phyloP scores from a whole-genome alignment of 2,888 invertebrate genomes.

The Ochropleura plecta region DNA sequence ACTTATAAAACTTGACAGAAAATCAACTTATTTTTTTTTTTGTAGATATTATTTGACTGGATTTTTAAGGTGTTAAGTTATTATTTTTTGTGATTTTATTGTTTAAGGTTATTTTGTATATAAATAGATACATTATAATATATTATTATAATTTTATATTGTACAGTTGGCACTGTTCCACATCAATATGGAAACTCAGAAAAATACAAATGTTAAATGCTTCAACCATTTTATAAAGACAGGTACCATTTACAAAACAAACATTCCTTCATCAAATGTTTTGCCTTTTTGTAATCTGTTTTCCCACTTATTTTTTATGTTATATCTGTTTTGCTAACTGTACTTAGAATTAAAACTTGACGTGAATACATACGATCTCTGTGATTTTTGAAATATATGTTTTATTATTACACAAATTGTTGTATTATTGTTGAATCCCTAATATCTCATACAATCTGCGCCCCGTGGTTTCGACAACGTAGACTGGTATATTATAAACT shows the following conservation, averaged over 20 bases:
- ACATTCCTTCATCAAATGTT: not conserved
- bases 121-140: slow-evolving; percentile 25
- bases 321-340: slow-evolving; percentile 43
- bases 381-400: slow-evolving; percentile 83
- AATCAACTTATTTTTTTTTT: slow-evolving; percentile 32
- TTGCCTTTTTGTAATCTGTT: not conserved
- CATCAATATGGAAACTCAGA: not conserved
- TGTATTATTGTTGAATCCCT: slow-evolving; percentile 26
- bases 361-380: slow-evolving; percentile 72
- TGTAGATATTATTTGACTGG: slow-evolving; percentile 50
- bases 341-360: slow-evolving; percentile 62
- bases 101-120: slow-evolving; percentile 55
- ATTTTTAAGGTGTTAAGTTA: slow-evolving; percentile 34
- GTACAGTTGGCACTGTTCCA: slow-evolving; percentile 44
- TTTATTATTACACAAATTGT: slow-evolving; percentile 74
- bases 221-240: not conserved
- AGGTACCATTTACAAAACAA: not conserved
- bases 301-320: not conserved
- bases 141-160: slow-evolving; percentile 19
- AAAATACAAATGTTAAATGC: not conserved
- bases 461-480: too few relatives aligned
- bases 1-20: slow-evolving; percentile 29
- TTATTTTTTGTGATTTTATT: slow-evolving; percentile 55
- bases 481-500: too few relatives aligned
- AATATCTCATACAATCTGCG: not conserved